Conservation (phyloP, 1,140 invertebrate species). For the Marisa cornuarietis region DNA sequence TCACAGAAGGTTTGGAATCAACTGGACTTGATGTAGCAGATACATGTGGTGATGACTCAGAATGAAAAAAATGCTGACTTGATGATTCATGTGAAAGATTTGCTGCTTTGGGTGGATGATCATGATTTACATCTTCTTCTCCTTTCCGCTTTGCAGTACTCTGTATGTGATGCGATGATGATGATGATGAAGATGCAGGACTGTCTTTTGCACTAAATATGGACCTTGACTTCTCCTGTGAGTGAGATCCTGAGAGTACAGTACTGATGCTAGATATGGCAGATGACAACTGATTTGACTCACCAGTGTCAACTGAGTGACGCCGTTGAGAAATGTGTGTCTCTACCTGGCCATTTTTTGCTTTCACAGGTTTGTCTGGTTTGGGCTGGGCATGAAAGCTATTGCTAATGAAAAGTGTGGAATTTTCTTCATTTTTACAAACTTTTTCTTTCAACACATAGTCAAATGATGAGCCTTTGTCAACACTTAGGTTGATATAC, state of each 20-base stretch:
- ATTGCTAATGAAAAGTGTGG: constrained; percentile 39
- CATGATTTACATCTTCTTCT: constrained; percentile 5
- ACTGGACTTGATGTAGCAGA: constrained; percentile 12
- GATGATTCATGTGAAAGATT: constrained; percentile 5
- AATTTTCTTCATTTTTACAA: constrained; percentile 38
- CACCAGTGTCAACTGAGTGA: constrained; percentile 13
- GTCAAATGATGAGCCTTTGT: constrained; percentile 33
- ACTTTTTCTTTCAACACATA: constrained; percentile 42
- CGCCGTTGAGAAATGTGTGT: constrained; percentile 8
- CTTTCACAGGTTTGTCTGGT: constrained; percentile 14
- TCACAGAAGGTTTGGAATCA: constrained; percentile 8
- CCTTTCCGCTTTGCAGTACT: constrained; percentile 31
- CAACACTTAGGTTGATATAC: constrained; percentile 40
- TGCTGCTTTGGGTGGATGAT: constrained; percentile 8
- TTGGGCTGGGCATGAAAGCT: constrained; percentile 36
- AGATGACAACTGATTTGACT: constrained; percentile 14
- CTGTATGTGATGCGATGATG: constrained; percentile 21
- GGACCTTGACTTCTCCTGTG: constrained; percentile 6
- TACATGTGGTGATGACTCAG: background rate
- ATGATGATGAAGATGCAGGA: background rate
- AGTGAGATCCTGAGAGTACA: constrained; percentile 22
- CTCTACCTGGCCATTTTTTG: constrained; percentile 13
- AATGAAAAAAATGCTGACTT: background rate
- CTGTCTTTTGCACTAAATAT: constrained; percentile 8
- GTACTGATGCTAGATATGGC: constrained; percentile 34